These are phyloP conservation scores for Coronaproctus castanopsis DNA, from an alignment of 2,888 invertebrate species.

Conservation along the genomic window DNA sequence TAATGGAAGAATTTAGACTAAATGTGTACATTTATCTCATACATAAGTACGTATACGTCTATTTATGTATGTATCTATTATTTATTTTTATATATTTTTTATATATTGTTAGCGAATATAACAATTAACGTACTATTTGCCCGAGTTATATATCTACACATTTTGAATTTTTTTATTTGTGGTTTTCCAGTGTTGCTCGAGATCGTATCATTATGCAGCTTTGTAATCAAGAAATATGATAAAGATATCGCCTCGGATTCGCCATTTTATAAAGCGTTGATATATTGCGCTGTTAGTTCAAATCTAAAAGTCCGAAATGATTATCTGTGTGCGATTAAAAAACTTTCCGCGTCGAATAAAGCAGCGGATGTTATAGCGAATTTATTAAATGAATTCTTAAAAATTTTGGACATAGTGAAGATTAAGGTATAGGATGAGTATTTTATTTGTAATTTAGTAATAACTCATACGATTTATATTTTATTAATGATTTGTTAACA, in stretches of 20 bases:
- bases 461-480: no score
- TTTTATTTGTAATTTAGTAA: no score
- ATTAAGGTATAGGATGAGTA: constrained; percentile 9
- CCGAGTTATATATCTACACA: no score
- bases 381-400: constrained; percentile 5
- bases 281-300: constrained; percentile 2
- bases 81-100: no score
- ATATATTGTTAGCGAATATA: no score
- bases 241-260: constrained; percentile 1
- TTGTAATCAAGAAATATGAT: constrained; percentile 8
- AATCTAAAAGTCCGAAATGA: constrained; percentile 1
- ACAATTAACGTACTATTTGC: no score
- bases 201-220: constrained; percentile 10
- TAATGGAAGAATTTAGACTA: no score
- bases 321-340: constrained; percentile 1
- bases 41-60: no score
- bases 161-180: no score
- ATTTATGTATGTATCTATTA: no score
- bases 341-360: constrained; percentile 2
- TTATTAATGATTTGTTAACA: no score
- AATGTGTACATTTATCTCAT: no score
- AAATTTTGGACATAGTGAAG: constrained; percentile 3
- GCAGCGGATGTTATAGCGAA: constrained; percentile 5
- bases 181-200: constrained; percentile 8
- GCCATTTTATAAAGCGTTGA: constrained; percentile 10